Base-by-base conservation (phyloP, 2,888 invertebrate species). In the Hirtodrosophila trivittata region DNA sequence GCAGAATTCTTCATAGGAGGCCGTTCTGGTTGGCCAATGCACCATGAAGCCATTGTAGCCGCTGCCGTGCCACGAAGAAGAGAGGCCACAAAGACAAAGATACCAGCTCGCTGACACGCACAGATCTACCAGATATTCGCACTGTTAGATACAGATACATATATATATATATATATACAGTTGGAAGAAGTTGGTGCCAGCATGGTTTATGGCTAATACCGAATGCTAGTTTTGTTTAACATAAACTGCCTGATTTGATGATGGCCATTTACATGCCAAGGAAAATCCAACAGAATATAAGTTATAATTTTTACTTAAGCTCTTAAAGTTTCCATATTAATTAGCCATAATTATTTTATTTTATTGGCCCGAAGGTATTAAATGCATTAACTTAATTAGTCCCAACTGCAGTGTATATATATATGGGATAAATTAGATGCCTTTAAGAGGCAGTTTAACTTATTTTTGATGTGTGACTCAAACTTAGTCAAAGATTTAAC, bases 1-100 rank as follows among this genome's bases (percentile, higher is more conserved):
- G 75, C 66, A 67, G 68, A 75, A 75, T 87, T 87, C 87, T 81
- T 73, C 87, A 71, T 82, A 86, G 87, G 87, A 81, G 88, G 87
- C 87, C 87, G 88, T 87, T 85, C 73, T 88, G 87, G 87, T 86
- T 88, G 85, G 69, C 75, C 69, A 72, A 51, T 76, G 71, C 80
- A 83, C 72, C 87, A 77, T 87, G 88, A 80, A 70, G 60, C 45
- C 45, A 51, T 28, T 26, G 32, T 21, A n/a, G 49, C 33, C 5
- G 64, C 30, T 30, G 14, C 30, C 10, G 13, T 49, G 60, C 12
- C 14, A 51, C 16, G 21, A 3, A 28, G 37, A 56, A 32, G 8
- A 42, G 10, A n/a, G 18, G 37, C 25, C 16, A 38, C 21, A 56
- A 37, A 56, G 38, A 33, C 26, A 52, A 39, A 59, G 55, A 52